Evolutionary conservation across 2,888 invertebrate genomes (phyloP).

Genomic region (Agriopis marginaria): DNA sequence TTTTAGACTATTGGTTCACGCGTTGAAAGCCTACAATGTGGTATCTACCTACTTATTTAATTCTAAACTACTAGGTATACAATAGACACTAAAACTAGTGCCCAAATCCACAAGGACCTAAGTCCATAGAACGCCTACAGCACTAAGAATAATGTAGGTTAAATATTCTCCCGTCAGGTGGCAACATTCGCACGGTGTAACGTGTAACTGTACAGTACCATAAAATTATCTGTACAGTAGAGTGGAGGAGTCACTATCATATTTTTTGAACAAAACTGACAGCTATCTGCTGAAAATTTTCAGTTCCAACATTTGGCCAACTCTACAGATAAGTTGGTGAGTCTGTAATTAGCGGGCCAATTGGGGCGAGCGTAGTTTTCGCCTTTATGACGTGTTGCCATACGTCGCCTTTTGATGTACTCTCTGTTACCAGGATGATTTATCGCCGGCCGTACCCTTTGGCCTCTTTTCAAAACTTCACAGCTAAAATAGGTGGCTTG

Average conservation of each 20-base stretch:
- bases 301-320: slow-evolving; percentile 5
- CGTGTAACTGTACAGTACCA: slow-evolving; percentile 25
- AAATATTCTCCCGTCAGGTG: slow-evolving; percentile 38
- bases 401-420: slow-evolving; percentile 67
- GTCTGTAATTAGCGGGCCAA: slow-evolving; percentile 60
- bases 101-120: background rate
- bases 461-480: slow-evolving; percentile 33
- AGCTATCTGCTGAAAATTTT: background rate
- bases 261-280: background rate
- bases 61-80: background rate
- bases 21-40: too few species aligned
- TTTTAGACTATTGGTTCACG: too few species aligned
- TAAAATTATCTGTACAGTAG: background rate
- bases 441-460: slow-evolving; percentile 48
- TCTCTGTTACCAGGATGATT: slow-evolving; percentile 60
- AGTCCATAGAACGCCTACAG: slow-evolving; percentile 15
- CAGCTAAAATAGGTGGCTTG: slow-evolving; percentile 14
- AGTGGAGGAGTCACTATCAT: background rate
- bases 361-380: slow-evolving; percentile 56
- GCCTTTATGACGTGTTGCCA: slow-evolving; percentile 56
- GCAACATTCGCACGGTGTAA: slow-evolving; percentile 49
- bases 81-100: slow-evolving; percentile 2
- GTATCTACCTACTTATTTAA: too few species aligned
- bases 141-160: slow-evolving; percentile 13
- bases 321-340: background rate